These are phyloP conservation scores for Intellagama lesueurii DNA, from an alignment of 2,797 vertebrate species.

Conservation along the genomic window DNA sequence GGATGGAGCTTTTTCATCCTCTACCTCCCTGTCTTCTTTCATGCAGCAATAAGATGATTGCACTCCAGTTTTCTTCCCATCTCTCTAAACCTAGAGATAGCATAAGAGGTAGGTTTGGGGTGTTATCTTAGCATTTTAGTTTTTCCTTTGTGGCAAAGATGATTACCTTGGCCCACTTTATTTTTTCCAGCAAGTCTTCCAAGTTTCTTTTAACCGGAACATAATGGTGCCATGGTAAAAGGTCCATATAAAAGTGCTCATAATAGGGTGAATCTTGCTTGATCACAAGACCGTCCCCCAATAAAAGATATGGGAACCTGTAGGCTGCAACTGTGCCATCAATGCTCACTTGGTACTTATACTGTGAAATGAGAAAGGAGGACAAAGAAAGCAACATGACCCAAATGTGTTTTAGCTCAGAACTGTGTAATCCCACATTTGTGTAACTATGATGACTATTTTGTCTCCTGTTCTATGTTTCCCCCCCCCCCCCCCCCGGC, in stretches of 20 bases:
- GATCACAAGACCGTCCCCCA: constrained; percentile 91
- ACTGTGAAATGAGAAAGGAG: constrained; percentile 73
- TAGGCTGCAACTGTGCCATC: constrained; percentile 94
- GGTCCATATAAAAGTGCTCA: constrained; percentile 88
- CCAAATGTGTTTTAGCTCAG: neutral
- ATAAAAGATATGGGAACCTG: constrained; percentile 91
- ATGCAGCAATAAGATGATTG: neutral
- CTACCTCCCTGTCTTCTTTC: neutral
- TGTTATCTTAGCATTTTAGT: neutral
- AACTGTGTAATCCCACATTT: constrained; percentile 16
- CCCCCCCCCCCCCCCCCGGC: too few species aligned
- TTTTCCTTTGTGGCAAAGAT: neutral
- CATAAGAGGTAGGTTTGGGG: too few species aligned
- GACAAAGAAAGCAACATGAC: neutral
- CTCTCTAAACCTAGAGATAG: neutral
- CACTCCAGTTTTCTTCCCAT: neutral
- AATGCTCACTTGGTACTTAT: constrained; percentile 94
- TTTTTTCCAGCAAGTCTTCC: constrained; percentile 88
- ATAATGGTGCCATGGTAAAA: constrained; percentile 87
- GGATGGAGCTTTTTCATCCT: neutral
- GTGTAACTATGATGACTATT: neutral
- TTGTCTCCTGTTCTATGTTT: neutral
- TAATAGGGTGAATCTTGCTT: constrained; percentile 94
- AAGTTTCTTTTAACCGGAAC: constrained; percentile 87
- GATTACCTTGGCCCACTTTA: constrained; percentile 89